Conservation (phyloP, 2,797 vertebrate species). For the Sorex maritimensis region DNA sequence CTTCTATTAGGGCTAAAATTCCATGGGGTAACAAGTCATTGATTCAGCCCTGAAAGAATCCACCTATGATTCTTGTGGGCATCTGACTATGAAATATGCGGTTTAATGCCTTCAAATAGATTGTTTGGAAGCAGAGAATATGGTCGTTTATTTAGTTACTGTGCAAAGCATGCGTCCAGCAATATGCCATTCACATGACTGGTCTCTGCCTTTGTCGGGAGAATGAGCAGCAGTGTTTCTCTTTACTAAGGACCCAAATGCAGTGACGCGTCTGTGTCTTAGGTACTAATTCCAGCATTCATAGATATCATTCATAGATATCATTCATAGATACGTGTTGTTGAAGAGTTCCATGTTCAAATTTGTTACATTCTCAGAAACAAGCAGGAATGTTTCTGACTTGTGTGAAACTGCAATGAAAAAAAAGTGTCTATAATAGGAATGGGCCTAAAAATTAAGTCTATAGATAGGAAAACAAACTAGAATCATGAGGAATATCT, state of each 20-base stretch:
- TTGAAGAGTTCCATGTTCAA: background rate
- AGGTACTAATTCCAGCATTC: background rate
- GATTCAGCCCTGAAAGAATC: conserved; percentile 33
- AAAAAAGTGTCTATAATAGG: background rate
- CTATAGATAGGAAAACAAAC: background rate
- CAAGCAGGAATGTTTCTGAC: background rate
- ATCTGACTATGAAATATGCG: background rate
- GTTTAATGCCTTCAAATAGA: background rate
- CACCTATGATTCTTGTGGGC: background rate
- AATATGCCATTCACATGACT: background rate
- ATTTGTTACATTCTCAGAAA: background rate
- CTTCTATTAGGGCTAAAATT: conserved; percentile 52
- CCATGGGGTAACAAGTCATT: conserved; percentile 34
- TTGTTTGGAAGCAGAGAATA: background rate
- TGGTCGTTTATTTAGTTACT: background rate
- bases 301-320: too few relatives aligned
- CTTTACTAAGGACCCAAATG: background rate
- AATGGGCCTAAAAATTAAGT: background rate
- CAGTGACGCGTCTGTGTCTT: background rate
- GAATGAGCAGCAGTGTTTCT: background rate
- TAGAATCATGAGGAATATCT: background rate
- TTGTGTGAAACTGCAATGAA: background rate
- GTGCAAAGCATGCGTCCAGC: background rate
- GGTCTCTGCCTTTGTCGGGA: background rate
- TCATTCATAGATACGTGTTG: too few relatives aligned